Evolutionary conservation across 2,888 invertebrate genomes (phyloP), one percentile per base, ranked within the genome.

Genomic region (Drosophila paucipuncta): DNA sequence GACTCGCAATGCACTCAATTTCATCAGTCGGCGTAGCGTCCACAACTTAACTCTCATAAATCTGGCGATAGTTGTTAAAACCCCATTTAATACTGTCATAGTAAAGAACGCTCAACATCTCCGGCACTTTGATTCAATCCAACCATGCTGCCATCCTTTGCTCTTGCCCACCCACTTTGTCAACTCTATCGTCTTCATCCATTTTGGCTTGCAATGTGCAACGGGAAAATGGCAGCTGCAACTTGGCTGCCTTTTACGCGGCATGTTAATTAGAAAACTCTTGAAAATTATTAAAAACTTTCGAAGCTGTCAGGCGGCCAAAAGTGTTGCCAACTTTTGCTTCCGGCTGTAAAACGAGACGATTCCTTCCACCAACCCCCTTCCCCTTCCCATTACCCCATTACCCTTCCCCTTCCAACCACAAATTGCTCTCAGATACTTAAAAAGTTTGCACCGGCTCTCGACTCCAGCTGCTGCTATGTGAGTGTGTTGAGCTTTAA

Each of bases 271-370:
- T 88, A 85, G 84, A 89, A 89, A 87, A 87, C 88, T 87, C 87
- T 89, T 80, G 88, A 78, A 89, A 89, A 89, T 89, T 85, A 89
- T 87, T 88, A 89, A 87, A 89, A 87, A 89, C 88, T 87, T 87
- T 87, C 70, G 66, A 57, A 62, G 63, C 65, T 65, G 82, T 73
- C 76, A 83, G 72, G 52, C 67, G 55, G 58, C 64, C 64, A 54
- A 65, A 69, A 69, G 73, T 52, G 75, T 65, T 75, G 76, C 74
- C 68, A 81, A 80, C 75, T 81, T 80, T 73, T 77, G 60, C 69
- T 57, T 37, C 59, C 52, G 52, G 59, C 67, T 47, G 53, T 53
- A 66, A 76, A 71, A 52, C 30, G 53, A 65, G 50, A 50, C 52
- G 13, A 22, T 30, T 31, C 35, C n/a, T 59, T 16, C 11, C 43